Evolutionary conservation across 2,113 vertebrate genomes (phyloP).

Genomic region (Dissostichus mawsoni): DNA sequence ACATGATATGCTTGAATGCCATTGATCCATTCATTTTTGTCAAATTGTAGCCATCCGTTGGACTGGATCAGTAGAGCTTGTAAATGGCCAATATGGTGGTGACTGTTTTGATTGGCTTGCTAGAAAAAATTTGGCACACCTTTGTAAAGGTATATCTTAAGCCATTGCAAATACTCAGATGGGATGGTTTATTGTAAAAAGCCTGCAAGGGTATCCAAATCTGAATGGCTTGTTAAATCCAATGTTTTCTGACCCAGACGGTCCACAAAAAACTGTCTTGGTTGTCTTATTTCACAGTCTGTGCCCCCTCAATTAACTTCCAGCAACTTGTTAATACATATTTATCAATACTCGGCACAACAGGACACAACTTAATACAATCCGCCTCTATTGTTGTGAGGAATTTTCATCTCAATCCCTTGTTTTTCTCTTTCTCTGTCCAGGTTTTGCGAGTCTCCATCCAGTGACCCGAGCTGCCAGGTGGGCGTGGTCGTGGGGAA

Average conservation of each 20-base stretch:
- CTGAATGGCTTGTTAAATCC: too few relatives aligned
- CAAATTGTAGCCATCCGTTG: neutral
- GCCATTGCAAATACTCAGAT: too few relatives aligned
- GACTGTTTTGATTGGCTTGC: too few relatives aligned
- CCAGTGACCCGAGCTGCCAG: constrained; percentile 95
- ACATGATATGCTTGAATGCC: neutral
- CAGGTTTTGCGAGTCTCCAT: constrained; percentile 98
- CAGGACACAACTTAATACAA: neutral
- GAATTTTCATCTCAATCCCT: neutral
- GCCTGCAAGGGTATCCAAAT: too few relatives aligned
- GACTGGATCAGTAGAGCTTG: neutral
- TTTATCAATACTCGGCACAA: neutral
- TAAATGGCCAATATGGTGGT: too few relatives aligned
- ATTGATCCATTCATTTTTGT: neutral
- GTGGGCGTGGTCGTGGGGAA: constrained; percentile 94
- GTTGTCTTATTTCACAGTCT: too few relatives aligned
- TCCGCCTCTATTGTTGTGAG: neutral
- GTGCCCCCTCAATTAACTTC: neutral
- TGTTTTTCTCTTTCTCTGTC: constrained; percentile 30
- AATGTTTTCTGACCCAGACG: too few relatives aligned
- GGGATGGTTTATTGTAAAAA: too few relatives aligned
- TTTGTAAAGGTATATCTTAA: neutral
- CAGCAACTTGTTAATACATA: neutral
- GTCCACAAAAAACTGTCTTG: too few relatives aligned
- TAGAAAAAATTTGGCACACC: neutral